Base-by-base conservation (phyloP, 2,797 vertebrate genomes). In the Numenius phaeopus region DNA sequence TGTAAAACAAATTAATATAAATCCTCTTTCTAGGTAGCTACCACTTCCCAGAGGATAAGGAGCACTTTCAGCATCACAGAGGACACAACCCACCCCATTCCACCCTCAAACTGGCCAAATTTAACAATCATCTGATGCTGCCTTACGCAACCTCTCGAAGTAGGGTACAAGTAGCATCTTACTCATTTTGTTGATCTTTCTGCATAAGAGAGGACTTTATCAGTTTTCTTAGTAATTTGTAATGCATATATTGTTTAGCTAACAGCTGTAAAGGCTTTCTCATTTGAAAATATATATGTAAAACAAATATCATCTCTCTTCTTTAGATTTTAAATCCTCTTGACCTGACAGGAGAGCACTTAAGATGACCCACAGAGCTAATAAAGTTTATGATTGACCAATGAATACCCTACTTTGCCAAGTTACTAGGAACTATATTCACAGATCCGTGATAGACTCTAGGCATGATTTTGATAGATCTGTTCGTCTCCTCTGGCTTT, bases 401-500 rank as follows among this genome's bases (percentile, higher is more conserved):
- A 4, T 0, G 7, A 23, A 29, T 27, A 13, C 8, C 64, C 27
- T 26, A 11, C 9, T 71, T 37, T 26, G 39, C 7, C 55, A 49
- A 61, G 32, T 24, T 26, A 59, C 9, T 32, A 23, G 32, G 7
- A 73, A 62, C 26, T 3, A 2, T 0, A 0, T 19, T 66, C 10
- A 10, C 14, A 46, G 27, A 46, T 18, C 32, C 9, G 4, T 5
- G 42, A 58, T 14, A 34, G 20, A 17, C 27, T 49, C 23, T 32
- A 54, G 37, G 27, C 18, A 23, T 0, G 1, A 46, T 46, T 94
- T 37, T 50, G 52, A 46, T 5, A 49, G 37, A 39, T 24, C 50
- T 22, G 4, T 57, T 37, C 19, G 22, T 9, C 40, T 75, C 19
- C 11, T 50, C 13, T 66, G n/a, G 21, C 5, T 40, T 18, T 59